Conservation (phyloP, 2,113 vertebrate genomes). For the Ciconia maguari region DNA sequence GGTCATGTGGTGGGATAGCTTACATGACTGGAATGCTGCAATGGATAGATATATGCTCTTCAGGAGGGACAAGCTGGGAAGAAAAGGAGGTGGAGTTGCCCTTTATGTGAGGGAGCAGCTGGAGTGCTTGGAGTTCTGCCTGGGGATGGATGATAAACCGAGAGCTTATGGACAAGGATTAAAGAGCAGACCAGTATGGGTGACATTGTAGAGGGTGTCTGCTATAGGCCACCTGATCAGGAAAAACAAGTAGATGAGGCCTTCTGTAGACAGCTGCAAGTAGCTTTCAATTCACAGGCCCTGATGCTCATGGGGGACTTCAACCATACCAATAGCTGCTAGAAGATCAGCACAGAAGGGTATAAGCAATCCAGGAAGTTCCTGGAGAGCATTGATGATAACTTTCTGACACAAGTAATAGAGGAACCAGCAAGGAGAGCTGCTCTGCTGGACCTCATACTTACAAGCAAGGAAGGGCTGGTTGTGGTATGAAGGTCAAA, state of each 20-base stretch:
- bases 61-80: not conserved
- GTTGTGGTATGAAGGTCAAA: not conserved
- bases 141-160: not conserved
- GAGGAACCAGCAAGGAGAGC: not conserved
- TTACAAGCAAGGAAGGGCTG: not conserved
- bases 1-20: not conserved
- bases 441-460: not conserved
- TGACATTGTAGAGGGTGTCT: not conserved
- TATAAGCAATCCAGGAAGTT: not conserved
- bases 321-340: not conserved
- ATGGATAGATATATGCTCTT: not conserved
- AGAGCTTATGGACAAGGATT: not conserved
- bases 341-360: not conserved
- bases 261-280: not conserved
- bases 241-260: not conserved
- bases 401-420: not conserved
- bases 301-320: not conserved
- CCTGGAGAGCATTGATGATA: not conserved
- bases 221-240: not conserved
- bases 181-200: not conserved
- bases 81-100: not conserved
- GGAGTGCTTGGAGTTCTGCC: not conserved
- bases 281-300: not conserved
- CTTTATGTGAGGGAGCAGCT: not conserved
- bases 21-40: not conserved